phyloP scores from a whole-genome alignment of 2,797 vertebrate species.

The Lutjanus argentimaculatus region DNA sequence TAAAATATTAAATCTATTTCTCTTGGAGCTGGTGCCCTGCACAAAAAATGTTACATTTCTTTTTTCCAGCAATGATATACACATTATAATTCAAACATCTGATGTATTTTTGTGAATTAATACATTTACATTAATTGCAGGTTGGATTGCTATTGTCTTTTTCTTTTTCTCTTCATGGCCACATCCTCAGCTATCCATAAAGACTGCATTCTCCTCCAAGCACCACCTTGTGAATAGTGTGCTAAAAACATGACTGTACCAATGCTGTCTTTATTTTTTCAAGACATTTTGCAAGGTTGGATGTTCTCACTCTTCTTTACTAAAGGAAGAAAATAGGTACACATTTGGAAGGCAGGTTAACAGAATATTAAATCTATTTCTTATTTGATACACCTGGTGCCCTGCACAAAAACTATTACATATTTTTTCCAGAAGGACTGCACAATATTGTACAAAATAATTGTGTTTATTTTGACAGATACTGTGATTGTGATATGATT shows the following conservation, averaged over 20 bases:
- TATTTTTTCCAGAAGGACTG: not conserved
- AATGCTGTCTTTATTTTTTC: not conserved
- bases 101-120: no score
- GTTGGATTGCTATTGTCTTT: not conserved
- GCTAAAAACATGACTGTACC: not conserved
- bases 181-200: slow-evolving; percentile 27
- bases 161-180: slow-evolving; percentile 13
- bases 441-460: no score
- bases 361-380: slow-evolving; percentile 12
- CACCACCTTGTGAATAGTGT: slow-evolving; percentile 17
- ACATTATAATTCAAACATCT: no score
- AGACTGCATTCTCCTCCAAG: slow-evolving; percentile 25
- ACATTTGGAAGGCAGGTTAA: not conserved
- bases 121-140: no score
- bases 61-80: not conserved
- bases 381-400: accelerated
- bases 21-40: no score
- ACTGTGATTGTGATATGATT: no score
- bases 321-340: not conserved
- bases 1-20: slow-evolving; percentile 14
- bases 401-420: not conserved
- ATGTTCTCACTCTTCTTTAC: not conserved
- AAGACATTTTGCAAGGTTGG: slow-evolving; percentile 8
- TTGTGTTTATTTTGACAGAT: no score
- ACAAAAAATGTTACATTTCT: not conserved